Evolutionary conservation across 2,113 vertebrate species (phyloP).

Genomic region (Astatoreochromis straeleni): DNA sequence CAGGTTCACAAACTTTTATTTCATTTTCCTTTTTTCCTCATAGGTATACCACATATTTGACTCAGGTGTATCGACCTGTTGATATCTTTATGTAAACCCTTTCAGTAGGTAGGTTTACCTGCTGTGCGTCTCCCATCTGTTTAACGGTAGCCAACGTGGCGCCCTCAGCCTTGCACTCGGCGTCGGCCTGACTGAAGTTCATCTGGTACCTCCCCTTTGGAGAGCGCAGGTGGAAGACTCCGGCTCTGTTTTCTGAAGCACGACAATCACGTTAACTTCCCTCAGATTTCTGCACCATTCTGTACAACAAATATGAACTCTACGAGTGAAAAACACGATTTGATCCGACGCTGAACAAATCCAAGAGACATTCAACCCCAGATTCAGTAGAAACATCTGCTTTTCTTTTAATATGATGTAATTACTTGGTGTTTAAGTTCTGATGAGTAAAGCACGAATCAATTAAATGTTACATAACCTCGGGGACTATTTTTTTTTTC

Average conservation of each 20-base stretch:
- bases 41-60: background rate
- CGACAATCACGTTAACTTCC: background rate
- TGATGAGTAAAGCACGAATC: background rate
- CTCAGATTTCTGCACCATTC: background rate
- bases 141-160: constrained; percentile 77
- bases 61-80: background rate
- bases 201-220: constrained; percentile 76
- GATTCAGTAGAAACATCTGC: background rate
- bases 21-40: background rate
- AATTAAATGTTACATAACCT: background rate
- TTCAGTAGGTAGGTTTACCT: constrained; percentile 68
- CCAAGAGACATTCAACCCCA: background rate
- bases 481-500: background rate
- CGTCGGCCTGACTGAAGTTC: constrained; percentile 77
- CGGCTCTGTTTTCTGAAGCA: constrained; percentile 80
- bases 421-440: background rate
- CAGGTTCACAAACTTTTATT: background rate
- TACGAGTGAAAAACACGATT: background rate
- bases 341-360: background rate
- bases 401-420: background rate
- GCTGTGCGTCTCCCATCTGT: constrained; percentile 87
- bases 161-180: constrained; percentile 74
- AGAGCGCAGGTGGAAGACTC: constrained; percentile 87
- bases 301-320: background rate
- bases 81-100: background rate